Evolutionary conservation across 2,888 invertebrate species (phyloP).

Genomic region (Rotaria macrura): DNA sequence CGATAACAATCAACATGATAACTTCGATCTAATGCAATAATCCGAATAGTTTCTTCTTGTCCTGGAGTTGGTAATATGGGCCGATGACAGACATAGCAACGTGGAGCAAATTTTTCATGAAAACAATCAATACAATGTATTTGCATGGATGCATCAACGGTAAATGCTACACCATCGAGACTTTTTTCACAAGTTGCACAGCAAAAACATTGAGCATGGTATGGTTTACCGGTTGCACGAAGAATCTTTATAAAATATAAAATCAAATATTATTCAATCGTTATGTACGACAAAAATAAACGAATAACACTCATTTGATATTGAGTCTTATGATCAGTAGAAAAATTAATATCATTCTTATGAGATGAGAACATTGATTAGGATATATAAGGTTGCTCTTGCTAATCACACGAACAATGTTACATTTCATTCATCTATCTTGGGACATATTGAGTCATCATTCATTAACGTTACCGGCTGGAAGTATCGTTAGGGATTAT

Average conservation of each 20-base stretch:
- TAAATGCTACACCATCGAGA: slow-evolving; percentile 94
- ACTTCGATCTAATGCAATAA: slow-evolving; percentile 89
- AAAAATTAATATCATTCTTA: no score
- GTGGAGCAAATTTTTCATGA: slow-evolving; percentile 92
- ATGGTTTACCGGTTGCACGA: slow-evolving; percentile 89
- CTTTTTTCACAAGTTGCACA: slow-evolving; percentile 77
- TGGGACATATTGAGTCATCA: no score
- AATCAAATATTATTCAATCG: no score
- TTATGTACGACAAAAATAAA: no score
- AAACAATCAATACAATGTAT: slow-evolving; percentile 98
- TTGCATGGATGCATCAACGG: slow-evolving; percentile 92
- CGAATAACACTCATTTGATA: no score
- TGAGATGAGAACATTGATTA: no score
- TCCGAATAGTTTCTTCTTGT: slow-evolving; percentile 88
- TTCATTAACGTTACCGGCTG: no score
- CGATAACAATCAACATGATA: slow-evolving; percentile 85
- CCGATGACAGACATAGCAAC: slow-evolving; percentile 86
- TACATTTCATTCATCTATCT: no score
- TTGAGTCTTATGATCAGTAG: no score
- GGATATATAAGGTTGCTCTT: no score
- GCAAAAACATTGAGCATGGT: slow-evolving; percentile 89
- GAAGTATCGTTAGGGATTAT: no score
- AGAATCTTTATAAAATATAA: slow-evolving; percentile 66
- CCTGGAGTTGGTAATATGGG: slow-evolving; percentile 96
- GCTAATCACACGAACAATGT: no score